Percentiles rank a stretch among this genome's conserved stretches.
phyloP scores from a whole-genome alignment of 2,113 vertebrate species.

The Grantiella picta region DNA sequence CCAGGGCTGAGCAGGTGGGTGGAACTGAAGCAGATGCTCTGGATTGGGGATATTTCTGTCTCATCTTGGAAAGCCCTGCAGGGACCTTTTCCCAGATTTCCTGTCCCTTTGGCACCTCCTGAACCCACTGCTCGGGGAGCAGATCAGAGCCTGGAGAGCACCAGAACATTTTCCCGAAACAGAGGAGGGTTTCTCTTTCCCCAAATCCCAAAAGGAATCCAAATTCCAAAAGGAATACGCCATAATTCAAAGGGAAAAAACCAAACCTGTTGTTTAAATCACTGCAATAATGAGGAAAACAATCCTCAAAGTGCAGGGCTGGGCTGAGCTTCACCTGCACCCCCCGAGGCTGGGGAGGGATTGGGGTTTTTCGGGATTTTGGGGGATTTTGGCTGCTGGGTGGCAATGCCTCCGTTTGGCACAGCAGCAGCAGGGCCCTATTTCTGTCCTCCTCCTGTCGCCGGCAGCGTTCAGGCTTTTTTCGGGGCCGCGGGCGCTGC shows the following conservation, averaged over 20 bases:
- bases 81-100: background rate
- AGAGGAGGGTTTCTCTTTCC: background rate
- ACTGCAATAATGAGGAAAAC: accelerated
- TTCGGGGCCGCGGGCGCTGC: background rate
- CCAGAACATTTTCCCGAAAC: background rate
- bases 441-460: slow-evolving; percentile 10
- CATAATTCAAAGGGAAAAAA: background rate
- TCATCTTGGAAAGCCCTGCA: background rate
- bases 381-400: background rate
- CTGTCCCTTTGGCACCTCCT: background rate
- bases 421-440: background rate
- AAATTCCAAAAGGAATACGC: background rate
- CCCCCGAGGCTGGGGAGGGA: background rate
- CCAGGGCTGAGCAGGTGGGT: background rate
- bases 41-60: background rate
- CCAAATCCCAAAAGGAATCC: background rate
- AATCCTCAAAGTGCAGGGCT: accelerated
- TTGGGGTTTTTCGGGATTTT: accelerated
- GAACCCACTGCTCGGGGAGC: background rate
- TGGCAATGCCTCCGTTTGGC: background rate
- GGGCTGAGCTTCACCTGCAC: background rate
- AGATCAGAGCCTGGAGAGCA: background rate
- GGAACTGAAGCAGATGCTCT: background rate
- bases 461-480: background rate
- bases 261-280: accelerated